Base-by-base conservation (phyloP, 2,888 invertebrate genomes). In the Leptogaster cylindrica region DNA sequence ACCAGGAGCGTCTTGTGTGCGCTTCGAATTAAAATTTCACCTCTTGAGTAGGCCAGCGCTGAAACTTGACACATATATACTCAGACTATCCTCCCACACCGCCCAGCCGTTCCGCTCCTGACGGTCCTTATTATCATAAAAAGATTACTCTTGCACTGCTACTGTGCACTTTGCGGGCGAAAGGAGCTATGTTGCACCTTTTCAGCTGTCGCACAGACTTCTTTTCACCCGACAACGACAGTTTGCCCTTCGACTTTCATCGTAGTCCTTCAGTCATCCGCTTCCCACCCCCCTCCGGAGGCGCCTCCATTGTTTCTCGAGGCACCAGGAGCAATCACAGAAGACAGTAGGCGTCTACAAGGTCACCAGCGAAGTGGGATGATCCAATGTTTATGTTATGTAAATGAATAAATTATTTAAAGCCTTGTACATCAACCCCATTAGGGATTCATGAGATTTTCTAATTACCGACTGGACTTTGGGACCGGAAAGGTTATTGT, bases 371-470 rank as follows among this genome's bases (percentile, higher is more conserved):
- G 28, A 25, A 27, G 27, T 27, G 50, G 27, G 50, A 50, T 50
- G 27, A 50, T n/a, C n/a, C n/a, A n/a, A n/a, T n/a, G n/a, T n/a
- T n/a, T n/a, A 46, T 46, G 46, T 20, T 20, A 20, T 46, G 46
- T 25, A 46, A 50, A 23, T 50, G 50, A 50, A 50, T 50, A 50
- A 50, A 50, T 50, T 50, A 50, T 50, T 50, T 50, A 25, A 50
- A 25, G 50, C 50, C 50, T 50, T 23, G 50, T 50, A 16, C 25
- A 50, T 50, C 50, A 50, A 6, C 27, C 50, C 16, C 27, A 50
- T 50, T 50, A 50, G 50, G 14, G 50, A 50, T 50, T 50, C 50
- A 50, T 50, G 50, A 50, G 50, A 50, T 50, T 50, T 50, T 50
- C 50, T 50, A 50, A 50, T 50, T 50, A 50, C 27, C 27, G 27